Evolutionary conservation across 2,888 invertebrate species (phyloP).

Genomic region (Caenorhabditis virilis): DNA sequence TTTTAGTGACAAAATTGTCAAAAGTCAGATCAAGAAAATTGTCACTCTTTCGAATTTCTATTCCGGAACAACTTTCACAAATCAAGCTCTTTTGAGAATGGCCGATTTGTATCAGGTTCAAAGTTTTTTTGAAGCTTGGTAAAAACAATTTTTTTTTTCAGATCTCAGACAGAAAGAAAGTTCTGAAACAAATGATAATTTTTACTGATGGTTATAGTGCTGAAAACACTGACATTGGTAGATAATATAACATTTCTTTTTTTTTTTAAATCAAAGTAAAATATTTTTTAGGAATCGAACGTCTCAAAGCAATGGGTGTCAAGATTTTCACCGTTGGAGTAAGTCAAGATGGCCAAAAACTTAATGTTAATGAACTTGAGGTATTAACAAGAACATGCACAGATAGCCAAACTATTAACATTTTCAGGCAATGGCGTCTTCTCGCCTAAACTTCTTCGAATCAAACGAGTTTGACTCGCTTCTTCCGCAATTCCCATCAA

Average conservation of each 20-base stretch:
- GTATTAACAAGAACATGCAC: slow-evolving; percentile 2
- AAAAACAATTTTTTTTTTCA: slow-evolving; percentile 1
- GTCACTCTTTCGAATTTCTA: slow-evolving; percentile 26
- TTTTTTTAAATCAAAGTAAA: too few relatives aligned
- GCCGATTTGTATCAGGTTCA: too few relatives aligned
- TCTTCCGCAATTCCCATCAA: slow-evolving; percentile 23
- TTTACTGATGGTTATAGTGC: slow-evolving; percentile 47
- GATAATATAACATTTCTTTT: too few relatives aligned
- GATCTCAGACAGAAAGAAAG: slow-evolving; percentile 10
- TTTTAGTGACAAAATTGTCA: slow-evolving; percentile 7
- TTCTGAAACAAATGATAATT: slow-evolving; percentile 24
- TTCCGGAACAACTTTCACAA: slow-evolving; percentile 45
- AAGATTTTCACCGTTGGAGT: slow-evolving; percentile 37
- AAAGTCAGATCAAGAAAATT: slow-evolving; percentile 4
- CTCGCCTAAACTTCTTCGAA: slow-evolving; percentile 22
- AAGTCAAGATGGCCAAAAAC: slow-evolving; percentile 10
- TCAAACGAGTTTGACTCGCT: slow-evolving; percentile 16
- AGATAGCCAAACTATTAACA: not conserved
- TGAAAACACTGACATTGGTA: slow-evolving; percentile 36
- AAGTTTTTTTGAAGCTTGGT: too few relatives aligned
- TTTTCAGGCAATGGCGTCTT: slow-evolving; percentile 24
- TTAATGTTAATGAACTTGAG: slow-evolving; percentile 39
- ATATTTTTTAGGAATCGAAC: slow-evolving; percentile 32
- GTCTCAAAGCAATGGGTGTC: slow-evolving; percentile 29
- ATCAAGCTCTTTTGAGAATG: slow-evolving; percentile 35